Evolutionary conservation across 2,888 invertebrate genomes (phyloP).

Genomic region (Conus canariensis): DNA sequence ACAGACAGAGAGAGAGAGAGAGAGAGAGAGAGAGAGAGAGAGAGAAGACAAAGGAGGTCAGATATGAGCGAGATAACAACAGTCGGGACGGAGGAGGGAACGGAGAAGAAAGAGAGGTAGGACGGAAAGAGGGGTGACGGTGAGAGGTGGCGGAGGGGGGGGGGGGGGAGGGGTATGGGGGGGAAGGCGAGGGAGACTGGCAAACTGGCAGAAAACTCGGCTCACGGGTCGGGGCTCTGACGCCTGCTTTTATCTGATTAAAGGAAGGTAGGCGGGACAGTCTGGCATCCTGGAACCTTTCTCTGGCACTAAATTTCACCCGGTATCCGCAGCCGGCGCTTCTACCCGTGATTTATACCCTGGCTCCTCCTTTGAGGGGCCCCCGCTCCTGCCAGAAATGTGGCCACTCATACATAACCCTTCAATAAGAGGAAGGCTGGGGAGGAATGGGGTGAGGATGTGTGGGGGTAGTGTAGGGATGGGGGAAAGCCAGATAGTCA

Average conservation of each 20-base stretch:
- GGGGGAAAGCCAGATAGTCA: background rate
- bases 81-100: background rate
- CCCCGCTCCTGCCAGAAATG: slow-evolving; percentile 23
- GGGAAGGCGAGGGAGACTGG: no score
- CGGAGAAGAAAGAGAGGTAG: no score
- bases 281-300: slow-evolving; percentile 41
- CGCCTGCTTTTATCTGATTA: slow-evolving; percentile 46
- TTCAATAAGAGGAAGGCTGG: slow-evolving; percentile 5
- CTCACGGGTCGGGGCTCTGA: slow-evolving; percentile 1
- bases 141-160: background rate
- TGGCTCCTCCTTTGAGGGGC: slow-evolving; percentile 21
- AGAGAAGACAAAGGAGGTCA: background rate
- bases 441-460: background rate
- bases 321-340: slow-evolving; percentile 43
- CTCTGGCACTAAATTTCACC: slow-evolving; percentile 50
- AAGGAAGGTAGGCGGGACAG: slow-evolving; percentile 39
- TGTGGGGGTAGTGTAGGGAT: background rate
- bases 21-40: background rate
- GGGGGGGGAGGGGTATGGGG: no score
- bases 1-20: background rate
- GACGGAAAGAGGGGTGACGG: background rate
- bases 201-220: background rate
- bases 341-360: slow-evolving; percentile 40
- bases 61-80: slow-evolving; percentile 23
- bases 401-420: slow-evolving; percentile 37